Evolutionary conservation across 2,888 invertebrate genomes (phyloP).

Genomic region (Phaedon cochleariae): DNA sequence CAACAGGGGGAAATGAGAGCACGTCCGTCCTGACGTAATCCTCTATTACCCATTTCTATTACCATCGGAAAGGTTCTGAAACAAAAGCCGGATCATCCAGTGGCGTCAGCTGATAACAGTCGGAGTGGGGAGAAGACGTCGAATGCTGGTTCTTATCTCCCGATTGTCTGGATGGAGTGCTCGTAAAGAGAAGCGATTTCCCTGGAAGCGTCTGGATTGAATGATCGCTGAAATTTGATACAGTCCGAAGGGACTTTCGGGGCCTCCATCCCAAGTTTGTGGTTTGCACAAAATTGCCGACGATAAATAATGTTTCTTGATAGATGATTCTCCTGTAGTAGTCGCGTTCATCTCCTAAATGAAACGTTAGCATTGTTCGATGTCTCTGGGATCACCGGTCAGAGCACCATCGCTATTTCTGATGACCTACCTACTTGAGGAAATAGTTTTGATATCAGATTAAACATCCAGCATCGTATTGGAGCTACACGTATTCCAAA

Average conservation of each 20-base stretch:
- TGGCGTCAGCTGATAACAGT: constrained; percentile 12
- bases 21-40: constrained; percentile 48
- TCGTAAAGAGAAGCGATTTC: background rate
- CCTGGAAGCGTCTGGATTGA: background rate
- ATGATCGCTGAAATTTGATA: background rate
- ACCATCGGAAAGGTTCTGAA: constrained; percentile 54
- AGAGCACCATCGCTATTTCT: too few species aligned
- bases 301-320: too few species aligned
- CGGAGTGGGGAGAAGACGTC: background rate
- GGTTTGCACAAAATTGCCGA: too few species aligned
- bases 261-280: too few species aligned
- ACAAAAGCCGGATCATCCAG: constrained; percentile 52
- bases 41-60: constrained; percentile 55
- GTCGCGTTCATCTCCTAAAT: too few species aligned
- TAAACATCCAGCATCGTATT: too few species aligned
- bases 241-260: background rate
- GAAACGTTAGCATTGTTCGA: too few species aligned
- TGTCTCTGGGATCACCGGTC: too few species aligned
- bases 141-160: background rate
- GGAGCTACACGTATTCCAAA: too few species aligned
- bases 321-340: too few species aligned
- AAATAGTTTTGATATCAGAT: too few species aligned
- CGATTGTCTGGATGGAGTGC: background rate
- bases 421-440: too few species aligned
- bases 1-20: constrained; percentile 47